phyloP scores from a whole-genome alignment of 2,113 vertebrate genomes.

The Helogale parvula region DNA sequence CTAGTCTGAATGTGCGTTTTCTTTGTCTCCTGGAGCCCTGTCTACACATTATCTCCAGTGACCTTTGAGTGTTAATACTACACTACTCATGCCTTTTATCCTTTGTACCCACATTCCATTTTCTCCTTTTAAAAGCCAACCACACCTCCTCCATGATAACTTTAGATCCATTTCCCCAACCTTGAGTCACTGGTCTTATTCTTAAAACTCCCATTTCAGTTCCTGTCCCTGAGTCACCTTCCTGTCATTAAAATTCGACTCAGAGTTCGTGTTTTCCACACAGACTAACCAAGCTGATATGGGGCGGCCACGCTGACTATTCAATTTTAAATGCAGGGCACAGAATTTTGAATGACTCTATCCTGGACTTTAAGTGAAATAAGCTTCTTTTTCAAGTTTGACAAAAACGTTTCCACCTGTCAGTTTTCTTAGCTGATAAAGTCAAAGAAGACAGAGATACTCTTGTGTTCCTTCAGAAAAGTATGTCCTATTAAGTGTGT shows the following conservation, averaged over 20 bases:
- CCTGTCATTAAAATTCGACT: slow-evolving; percentile 7
- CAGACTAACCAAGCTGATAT: background rate
- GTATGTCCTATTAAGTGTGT: background rate
- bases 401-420: slow-evolving; percentile 4
- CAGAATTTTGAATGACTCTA: background rate
- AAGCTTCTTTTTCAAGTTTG: slow-evolving; percentile 27
- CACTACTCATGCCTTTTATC: background rate
- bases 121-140: slow-evolving; percentile 29
- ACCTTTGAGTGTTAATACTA: background rate
- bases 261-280: background rate
- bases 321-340: background rate
- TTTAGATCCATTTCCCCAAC: background rate
- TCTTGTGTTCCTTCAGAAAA: background rate
- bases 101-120: background rate
- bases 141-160: background rate
- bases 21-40: background rate
- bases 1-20: background rate
- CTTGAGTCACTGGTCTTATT: slow-evolving; percentile 56
- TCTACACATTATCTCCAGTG: background rate
- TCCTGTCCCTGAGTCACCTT: slow-evolving; percentile 49
- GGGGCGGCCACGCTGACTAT: background rate
- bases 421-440: background rate
- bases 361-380: background rate
- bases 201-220: slow-evolving; percentile 42
- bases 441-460: background rate